Base-by-base conservation (phyloP, 2,888 invertebrate species). In the Thymelicus acteon region DNA sequence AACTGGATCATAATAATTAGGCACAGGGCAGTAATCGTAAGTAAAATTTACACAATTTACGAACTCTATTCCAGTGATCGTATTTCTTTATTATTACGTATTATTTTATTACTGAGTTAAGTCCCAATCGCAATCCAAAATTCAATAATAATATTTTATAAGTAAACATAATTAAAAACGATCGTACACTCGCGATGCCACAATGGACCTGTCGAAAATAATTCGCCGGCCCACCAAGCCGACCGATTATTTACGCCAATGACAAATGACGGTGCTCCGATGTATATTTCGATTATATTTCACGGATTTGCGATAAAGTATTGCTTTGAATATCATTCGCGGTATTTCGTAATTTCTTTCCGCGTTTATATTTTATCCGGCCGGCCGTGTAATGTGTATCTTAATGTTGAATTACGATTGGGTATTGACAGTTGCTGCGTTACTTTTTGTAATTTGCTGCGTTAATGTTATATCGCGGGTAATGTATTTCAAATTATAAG, bases 161-260 rank as follows among this genome's bases (percentile, higher is more conserved):
- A 63, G 70, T 70, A 60, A 64, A 70, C 57, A 70, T 70, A 70
- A 70, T 70, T 70, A 73, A 71, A 40, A 64, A 60, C 67, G 49
- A 13, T 54, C 63, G 40, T 52, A 54, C 63, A 71, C 47, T 73
- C 73, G 75, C 73, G 72, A 73, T 65, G 76, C 72, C 74, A 75
- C 67, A 75, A 73, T 76, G 79, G 78, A 84, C 10, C 70, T 70
- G 86, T 84, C 90, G 86, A 89, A 90, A 84, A 89, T 90, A 85
- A 90, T 89, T 86, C 89, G 87, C 88, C 85, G 85, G 80, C 72
- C 75, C 72, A 71, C 70, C 70, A 65, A 60, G 44, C 49, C 65
- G 52, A 37, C 72, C 82, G 85, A 91, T 91, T 91, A 89, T 87
- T 88, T 85, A 90, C 83, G 84, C 82, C 80, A 77, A 83, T 89